Evolutionary conservation across 2,888 invertebrate genomes (phyloP).

Genomic region (Augiades crinisus): DNA sequence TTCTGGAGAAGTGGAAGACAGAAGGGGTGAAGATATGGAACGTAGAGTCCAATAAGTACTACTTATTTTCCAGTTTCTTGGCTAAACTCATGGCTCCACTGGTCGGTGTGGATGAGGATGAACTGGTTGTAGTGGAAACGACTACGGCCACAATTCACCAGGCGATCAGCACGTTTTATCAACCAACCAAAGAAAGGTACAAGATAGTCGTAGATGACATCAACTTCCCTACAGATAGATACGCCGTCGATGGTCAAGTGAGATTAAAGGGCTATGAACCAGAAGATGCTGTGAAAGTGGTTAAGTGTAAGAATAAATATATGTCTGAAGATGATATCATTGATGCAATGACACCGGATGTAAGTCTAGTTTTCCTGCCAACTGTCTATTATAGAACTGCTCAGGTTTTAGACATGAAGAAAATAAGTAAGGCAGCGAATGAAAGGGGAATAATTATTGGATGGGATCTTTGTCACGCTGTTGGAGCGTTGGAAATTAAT

Average conservation of each 20-base stretch:
- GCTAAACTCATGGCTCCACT: slow-evolving; percentile 58
- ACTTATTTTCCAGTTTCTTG: slow-evolving; percentile 49
- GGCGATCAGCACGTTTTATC: slow-evolving; percentile 61
- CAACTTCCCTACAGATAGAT: slow-evolving; percentile 67
- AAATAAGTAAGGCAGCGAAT: slow-evolving; percentile 54
- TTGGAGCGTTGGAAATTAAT: slow-evolving; percentile 58
- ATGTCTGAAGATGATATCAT: slow-evolving; percentile 59
- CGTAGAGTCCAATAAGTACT: slow-evolving; percentile 54
- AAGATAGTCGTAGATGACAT: slow-evolving; percentile 66
- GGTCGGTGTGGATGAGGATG: slow-evolving; percentile 55
- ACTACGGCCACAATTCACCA: slow-evolving; percentile 64
- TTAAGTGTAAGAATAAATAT: slow-evolving; percentile 46
- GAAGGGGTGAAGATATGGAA: slow-evolving; percentile 62
- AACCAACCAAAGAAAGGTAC: slow-evolving; percentile 52
- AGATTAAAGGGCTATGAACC: slow-evolving; percentile 57
- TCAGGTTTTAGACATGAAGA: slow-evolving; percentile 61
- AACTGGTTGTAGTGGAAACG: slow-evolving; percentile 50
- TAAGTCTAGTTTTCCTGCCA: slow-evolving; percentile 54
- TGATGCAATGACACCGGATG: slow-evolving; percentile 61
- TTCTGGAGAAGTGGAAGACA: slow-evolving; percentile 55
- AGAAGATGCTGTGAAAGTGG: slow-evolving; percentile 59
- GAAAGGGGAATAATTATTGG: slow-evolving; percentile 55
- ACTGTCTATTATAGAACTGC: slow-evolving; percentile 60
- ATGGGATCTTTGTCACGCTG: slow-evolving; percentile 66
- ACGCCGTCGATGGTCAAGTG: slow-evolving; percentile 66